Percentiles rank a stretch among this genome's conserved stretches.
phyloP scores from a whole-genome alignment of 2,888 invertebrate species.

The Polietes domitor region DNA sequence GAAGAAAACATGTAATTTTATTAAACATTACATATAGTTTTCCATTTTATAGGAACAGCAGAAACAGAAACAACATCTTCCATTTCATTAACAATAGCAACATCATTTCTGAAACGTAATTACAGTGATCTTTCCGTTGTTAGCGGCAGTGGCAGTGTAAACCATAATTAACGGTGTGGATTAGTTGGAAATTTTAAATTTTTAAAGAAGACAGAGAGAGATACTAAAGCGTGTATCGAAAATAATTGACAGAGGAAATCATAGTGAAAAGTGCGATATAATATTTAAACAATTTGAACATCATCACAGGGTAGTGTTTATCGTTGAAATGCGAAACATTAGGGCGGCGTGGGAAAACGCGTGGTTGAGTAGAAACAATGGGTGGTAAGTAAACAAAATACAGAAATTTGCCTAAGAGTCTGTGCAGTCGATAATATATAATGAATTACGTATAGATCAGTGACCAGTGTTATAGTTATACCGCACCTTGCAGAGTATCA shows the following conservation, averaged over 20 bases:
- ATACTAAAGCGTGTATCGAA: neutral
- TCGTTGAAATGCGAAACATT: too few species aligned
- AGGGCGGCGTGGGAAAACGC: too few species aligned
- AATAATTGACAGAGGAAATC: neutral
- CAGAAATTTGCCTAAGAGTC: too few species aligned
- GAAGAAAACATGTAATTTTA: conserved; percentile 25
- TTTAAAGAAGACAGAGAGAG: neutral
- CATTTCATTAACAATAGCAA: neutral
- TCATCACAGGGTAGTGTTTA: too few species aligned
- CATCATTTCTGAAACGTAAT: conserved; percentile 15
- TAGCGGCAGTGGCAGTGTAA: conserved; percentile 9
- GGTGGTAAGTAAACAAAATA: too few species aligned
- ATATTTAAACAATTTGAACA: neutral
- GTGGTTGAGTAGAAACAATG: too few species aligned
- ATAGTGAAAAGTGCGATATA: neutral
- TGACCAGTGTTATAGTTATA: too few species aligned
- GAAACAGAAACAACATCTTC: too few species aligned
- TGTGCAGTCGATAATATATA: too few species aligned
- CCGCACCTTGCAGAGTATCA: too few species aligned
- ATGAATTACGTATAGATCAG: too few species aligned
- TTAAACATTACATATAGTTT: conserved; percentile 9
- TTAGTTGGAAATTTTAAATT: conserved; percentile 25
- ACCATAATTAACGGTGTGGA: conserved; percentile 38
- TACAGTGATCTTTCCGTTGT: conserved; percentile 7
- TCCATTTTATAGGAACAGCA: neutral